Percentiles rank a stretch among this genome's conserved stretches.
These are phyloP conservation scores for Montipora sp. DNA, from an alignment of 64 coral and sea anemone species.

Conservation along the genomic window DNA sequence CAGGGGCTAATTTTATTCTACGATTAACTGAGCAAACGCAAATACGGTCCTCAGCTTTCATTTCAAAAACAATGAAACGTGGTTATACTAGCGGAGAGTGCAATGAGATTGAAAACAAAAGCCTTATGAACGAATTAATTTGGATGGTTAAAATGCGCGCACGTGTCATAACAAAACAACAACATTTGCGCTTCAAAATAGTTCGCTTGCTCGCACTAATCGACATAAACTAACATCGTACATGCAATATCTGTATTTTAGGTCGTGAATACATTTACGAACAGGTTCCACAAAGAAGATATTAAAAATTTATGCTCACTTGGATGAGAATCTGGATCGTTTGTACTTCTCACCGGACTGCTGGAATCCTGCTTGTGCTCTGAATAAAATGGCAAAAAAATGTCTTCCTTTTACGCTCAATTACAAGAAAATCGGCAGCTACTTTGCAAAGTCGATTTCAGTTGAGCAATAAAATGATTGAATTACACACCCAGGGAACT, in stretches of 20 bases:
- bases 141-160: slow-evolving; percentile 91
- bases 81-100: slow-evolving; percentile 32
- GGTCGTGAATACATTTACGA: slow-evolving; percentile 49
- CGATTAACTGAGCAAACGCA: slow-evolving; percentile 18
- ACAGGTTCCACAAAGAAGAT: slow-evolving; percentile 76
- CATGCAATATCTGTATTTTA: slow-evolving; percentile 68
- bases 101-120: slow-evolving; percentile 79
- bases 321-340: slow-evolving; percentile 80
- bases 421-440: slow-evolving; percentile 6
- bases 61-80: slow-evolving; percentile 51
- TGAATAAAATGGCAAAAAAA: slow-evolving; percentile 60
- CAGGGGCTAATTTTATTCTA: slow-evolving; percentile 38
- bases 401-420: not conserved
- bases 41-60: slow-evolving; percentile 38
- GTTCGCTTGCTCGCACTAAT: not conserved
- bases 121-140: slow-evolving; percentile 86
- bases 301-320: slow-evolving; percentile 98
- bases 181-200: slow-evolving; percentile 40
- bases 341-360: slow-evolving; percentile 67
- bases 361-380: slow-evolving; percentile 95
- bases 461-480: slow-evolving; percentile 81
- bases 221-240: not conserved
- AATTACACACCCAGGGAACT: slow-evolving; percentile 93
- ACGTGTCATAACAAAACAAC: slow-evolving; percentile 91
- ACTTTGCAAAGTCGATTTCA: not conserved